phyloP scores from a whole-genome alignment of 2,888 invertebrate species.

The Melinaea menophilus region DNA sequence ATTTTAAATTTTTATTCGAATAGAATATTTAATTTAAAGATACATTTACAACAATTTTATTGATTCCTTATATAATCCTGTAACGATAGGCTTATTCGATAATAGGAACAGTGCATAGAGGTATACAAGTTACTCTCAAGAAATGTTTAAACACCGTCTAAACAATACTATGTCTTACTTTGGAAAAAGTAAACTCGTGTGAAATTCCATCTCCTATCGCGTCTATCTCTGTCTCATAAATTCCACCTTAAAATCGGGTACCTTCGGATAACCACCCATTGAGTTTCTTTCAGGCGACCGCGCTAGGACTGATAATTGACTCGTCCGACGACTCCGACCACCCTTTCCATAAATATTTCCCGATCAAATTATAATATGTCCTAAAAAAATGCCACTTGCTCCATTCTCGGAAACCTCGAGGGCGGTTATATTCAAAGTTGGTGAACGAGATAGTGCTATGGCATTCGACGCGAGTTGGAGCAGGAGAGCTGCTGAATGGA shows the following conservation, averaged over 20 bases:
- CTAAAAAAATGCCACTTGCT: constrained; percentile 73
- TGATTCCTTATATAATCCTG: not conserved
- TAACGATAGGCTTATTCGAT: not conserved
- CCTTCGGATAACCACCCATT: constrained; percentile 60
- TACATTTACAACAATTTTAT: no score
- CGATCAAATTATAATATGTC: constrained; percentile 76
- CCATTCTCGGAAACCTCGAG: constrained; percentile 67
- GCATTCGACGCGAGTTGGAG: constrained; percentile 37
- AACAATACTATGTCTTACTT: constrained; percentile 16
- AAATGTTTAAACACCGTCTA: constrained; percentile 1
- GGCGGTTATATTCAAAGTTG: constrained; percentile 71
- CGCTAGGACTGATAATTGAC: constrained; percentile 68
- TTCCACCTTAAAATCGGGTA: constrained; percentile 51
- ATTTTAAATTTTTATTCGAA: not conserved
- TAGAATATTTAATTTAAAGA: not conserved
- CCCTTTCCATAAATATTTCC: constrained; percentile 78
- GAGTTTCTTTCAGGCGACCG: constrained; percentile 60
- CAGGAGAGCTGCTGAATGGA: constrained; percentile 61
- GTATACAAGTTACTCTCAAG: not conserved
- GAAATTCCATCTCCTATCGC: constrained; percentile 55
- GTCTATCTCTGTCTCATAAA: constrained; percentile 60
- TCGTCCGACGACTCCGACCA: constrained; percentile 66
- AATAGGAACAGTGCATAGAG: not conserved
- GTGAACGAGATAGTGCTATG: constrained; percentile 48
- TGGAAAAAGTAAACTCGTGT: constrained; percentile 47